These are phyloP conservation scores for Rhombomys opimus DNA, from an alignment of 2,113 vertebrate genomes.

Conservation along the genomic window DNA sequence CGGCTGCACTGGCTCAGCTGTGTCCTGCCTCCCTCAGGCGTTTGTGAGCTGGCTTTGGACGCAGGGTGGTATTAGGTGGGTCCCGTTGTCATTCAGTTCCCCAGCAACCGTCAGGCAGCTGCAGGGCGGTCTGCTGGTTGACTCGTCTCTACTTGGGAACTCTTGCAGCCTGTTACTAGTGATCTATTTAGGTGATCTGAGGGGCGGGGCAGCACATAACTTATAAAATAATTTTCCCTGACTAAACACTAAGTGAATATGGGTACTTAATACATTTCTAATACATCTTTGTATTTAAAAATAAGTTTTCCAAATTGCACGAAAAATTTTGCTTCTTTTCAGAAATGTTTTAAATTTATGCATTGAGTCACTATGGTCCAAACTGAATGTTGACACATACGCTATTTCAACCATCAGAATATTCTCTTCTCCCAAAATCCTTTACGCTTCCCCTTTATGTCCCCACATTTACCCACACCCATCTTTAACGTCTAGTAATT, in stretches of 20 bases:
- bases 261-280: background rate
- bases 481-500: background rate
- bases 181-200: background rate
- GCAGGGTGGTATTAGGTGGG: background rate
- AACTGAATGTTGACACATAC: background rate
- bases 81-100: background rate
- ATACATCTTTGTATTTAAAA: background rate
- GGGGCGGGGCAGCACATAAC: background rate
- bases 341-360: background rate
- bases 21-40: background rate
- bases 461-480: background rate
- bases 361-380: background rate
- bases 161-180: background rate
- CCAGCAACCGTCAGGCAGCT: background rate
- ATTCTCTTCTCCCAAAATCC: background rate
- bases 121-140: background rate
- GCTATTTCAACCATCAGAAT: background rate
- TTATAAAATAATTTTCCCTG: background rate
- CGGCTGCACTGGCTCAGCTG: background rate
- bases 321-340: background rate
- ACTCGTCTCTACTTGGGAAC: background rate
- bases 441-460: background rate
- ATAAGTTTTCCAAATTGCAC: background rate
- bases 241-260: constrained; percentile 17
- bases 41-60: constrained; percentile 68